Evolutionary conservation across 2,888 invertebrate genomes (phyloP).

Genomic region (Cataglyphis livida): DNA sequence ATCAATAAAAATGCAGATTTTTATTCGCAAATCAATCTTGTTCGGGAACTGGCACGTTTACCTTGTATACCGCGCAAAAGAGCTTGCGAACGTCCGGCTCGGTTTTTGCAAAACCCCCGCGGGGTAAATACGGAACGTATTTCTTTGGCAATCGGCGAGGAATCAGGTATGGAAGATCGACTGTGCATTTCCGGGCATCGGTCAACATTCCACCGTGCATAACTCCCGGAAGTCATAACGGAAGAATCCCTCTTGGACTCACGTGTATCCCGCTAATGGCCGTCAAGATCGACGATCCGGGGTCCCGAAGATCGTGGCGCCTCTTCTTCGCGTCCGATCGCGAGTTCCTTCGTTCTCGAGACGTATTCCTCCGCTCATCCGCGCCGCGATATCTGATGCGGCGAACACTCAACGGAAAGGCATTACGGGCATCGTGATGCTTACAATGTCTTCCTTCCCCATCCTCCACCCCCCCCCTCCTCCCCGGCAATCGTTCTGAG

Average conservation of each 20-base stretch:
- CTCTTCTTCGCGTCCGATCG: constrained; percentile 41
- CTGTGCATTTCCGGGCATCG: constrained; percentile 35
- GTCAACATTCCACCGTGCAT: constrained; percentile 68
- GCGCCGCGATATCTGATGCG: constrained; percentile 63
- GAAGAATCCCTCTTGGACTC: constrained; percentile 64
- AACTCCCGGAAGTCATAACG: constrained; percentile 47
- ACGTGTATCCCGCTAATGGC: constrained; percentile 72
- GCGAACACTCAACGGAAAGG: constrained; percentile 66
- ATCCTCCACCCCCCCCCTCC: neutral
- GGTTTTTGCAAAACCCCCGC: constrained; percentile 51
- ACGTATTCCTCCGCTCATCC: constrained; percentile 16
- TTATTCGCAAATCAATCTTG: neutral
- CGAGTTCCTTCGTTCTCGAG: neutral
- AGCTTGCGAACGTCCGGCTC: constrained; percentile 7
- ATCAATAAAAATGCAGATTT: neutral
- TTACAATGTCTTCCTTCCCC: constrained; percentile 65
- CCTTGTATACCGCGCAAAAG: neutral
- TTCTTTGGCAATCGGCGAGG: constrained; percentile 64
- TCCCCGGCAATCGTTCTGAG: neutral
- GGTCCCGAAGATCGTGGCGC: constrained; percentile 67
- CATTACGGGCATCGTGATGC: constrained; percentile 67
- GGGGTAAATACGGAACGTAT: constrained; percentile 62
- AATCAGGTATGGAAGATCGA: constrained; percentile 70
- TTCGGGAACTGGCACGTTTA: neutral
- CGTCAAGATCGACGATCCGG: constrained; percentile 74